Conservation (phyloP, 2,888 invertebrate genomes). For the Oxytorus armatus region DNA sequence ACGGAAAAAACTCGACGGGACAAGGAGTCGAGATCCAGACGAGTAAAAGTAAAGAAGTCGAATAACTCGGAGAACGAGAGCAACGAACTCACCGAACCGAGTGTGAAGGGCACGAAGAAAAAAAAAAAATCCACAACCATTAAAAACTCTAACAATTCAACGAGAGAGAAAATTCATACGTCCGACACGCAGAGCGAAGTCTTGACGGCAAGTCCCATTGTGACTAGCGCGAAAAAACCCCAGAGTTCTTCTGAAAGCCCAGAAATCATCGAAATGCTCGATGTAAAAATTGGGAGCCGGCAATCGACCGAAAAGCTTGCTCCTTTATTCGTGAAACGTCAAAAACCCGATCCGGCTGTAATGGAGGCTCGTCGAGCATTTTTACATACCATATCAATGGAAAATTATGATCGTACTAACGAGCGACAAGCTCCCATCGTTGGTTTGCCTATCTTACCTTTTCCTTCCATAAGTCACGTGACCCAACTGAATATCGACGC, state of each 20-base stretch:
- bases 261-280: constrained; percentile 55
- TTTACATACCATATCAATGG: constrained; percentile 90
- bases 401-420: constrained; percentile 86
- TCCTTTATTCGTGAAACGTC: constrained; percentile 88
- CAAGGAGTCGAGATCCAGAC: constrained; percentile 36
- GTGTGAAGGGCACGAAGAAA: constrained; percentile 34
- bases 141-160: constrained; percentile 12
- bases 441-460: constrained; percentile 79
- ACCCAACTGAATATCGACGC: constrained; percentile 84
- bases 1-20: constrained; percentile 62
- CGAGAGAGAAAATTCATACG: neutral
- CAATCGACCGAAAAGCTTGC: constrained; percentile 85
- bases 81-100: constrained; percentile 23
- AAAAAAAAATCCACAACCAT: constrained; percentile 10
- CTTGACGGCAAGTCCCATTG: neutral
- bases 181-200: neutral
- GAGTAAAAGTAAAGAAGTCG: constrained; percentile 39
- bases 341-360: constrained; percentile 86
- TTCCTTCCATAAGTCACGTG: constrained; percentile 89
- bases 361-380: constrained; percentile 89
- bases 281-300: constrained; percentile 70
- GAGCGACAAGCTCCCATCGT: constrained; percentile 83
- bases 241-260: constrained; percentile 11
- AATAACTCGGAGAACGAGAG: constrained; percentile 37
- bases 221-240: neutral